Percentiles rank a stretch among this genome's conserved stretches.
Evolutionary conservation across 2,888 invertebrate genomes (phyloP).

Genomic region (Ormyrus pomaceus): DNA sequence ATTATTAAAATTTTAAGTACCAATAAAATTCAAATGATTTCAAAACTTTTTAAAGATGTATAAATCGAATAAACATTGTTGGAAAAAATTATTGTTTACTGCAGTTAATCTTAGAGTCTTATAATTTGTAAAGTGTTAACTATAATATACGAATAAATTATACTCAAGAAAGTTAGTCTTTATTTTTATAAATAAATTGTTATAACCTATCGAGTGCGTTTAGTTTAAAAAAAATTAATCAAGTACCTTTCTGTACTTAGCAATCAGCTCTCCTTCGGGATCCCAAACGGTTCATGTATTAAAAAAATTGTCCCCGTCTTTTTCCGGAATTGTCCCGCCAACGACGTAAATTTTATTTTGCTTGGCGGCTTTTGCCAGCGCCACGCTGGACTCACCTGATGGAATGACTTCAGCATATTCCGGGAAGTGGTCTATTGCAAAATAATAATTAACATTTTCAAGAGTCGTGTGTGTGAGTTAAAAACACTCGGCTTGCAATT

Average conservation of each 20-base stretch:
- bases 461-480: not conserved
- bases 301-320: slow-evolving; percentile 81
- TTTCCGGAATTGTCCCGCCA: slow-evolving; percentile 94
- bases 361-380: slow-evolving; percentile 85
- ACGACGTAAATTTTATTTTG: slow-evolving; percentile 87
- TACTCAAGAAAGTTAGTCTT: too few relatives aligned
- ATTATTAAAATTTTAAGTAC: not conserved
- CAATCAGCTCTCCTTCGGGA: slow-evolving; percentile 85
- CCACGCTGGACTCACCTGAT: slow-evolving; percentile 83
- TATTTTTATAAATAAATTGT: too few relatives aligned
- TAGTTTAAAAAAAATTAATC: not conserved
- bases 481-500: not conserved
- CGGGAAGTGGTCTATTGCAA: slow-evolving; percentile 81
- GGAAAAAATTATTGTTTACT: too few relatives aligned
- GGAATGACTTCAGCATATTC: slow-evolving; percentile 93
- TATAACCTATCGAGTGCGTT: too few relatives aligned
- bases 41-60: not conserved
- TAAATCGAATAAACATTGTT: too few relatives aligned
- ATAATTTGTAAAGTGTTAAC: too few relatives aligned
- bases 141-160: too few relatives aligned
- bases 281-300: slow-evolving; percentile 95
- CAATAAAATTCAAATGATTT: not conserved
- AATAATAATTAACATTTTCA: slow-evolving; percentile 2
- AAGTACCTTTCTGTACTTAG: slow-evolving; percentile 88
- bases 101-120: too few relatives aligned